Evolutionary conservation across 2,797 vertebrate genomes (phyloP).

Genomic region (Lemur catta): DNA sequence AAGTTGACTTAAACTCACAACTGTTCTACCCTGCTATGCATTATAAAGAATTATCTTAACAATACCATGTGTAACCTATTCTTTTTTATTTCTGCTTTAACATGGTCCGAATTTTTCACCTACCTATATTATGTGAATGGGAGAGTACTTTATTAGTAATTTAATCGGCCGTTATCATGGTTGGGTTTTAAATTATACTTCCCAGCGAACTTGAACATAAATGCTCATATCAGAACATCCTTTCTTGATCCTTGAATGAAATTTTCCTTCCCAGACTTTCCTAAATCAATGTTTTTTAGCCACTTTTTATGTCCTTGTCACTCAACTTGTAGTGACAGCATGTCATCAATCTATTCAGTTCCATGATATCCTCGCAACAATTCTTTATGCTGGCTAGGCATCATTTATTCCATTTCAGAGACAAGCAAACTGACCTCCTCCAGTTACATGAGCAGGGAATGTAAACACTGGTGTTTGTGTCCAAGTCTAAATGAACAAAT

Average conservation of each 20-base stretch:
- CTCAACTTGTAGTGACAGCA: not conserved
- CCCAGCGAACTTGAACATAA: constrained; percentile 63
- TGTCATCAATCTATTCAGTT: not conserved
- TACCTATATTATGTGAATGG: constrained; percentile 59
- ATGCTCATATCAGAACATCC: constrained; percentile 58
- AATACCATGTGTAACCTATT: constrained; percentile 1
- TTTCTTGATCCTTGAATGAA: constrained; percentile 55
- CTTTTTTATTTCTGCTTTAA: constrained; percentile 43
- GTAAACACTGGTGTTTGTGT: not conserved
- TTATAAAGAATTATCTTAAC: constrained; percentile 35
- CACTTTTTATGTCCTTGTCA: constrained; percentile 63
- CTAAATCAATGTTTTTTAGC: constrained; percentile 68
- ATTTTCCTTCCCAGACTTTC: constrained; percentile 62
- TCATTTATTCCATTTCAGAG: not conserved
- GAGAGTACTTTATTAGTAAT: constrained; percentile 8
- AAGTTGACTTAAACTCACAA: not conserved
- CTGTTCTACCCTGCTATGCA: not conserved
- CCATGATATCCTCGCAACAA: not conserved
- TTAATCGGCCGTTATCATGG: constrained; percentile 52
- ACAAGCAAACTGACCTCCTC: not conserved
- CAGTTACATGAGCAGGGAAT: not conserved
- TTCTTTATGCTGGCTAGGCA: not conserved
- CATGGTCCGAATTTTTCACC: not conserved
- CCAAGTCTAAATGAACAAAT: not conserved
- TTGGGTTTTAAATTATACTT: constrained; percentile 63